Base-by-base conservation (phyloP, 2,797 vertebrate species). In the Xenops minutus region DNA sequence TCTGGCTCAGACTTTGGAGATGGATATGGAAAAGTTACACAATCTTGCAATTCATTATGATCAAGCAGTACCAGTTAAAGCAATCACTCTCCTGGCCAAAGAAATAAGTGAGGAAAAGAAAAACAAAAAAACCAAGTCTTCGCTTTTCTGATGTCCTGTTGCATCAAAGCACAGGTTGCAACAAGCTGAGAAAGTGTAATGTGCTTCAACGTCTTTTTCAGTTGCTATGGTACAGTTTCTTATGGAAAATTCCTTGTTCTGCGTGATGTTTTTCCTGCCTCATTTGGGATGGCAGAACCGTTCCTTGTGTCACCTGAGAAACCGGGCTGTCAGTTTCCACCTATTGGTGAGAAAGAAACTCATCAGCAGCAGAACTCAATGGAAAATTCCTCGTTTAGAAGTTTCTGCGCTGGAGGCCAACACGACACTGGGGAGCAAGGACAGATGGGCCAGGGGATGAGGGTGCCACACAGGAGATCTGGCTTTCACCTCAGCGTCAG, bases 331-430 rank as follows among this genome's bases (percentile, higher is more conserved):
- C 95, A 97, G 93, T 97, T 97, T 97, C 95, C 96, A 97, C 96
- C 96, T 97, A 97, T 97, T 97, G 96, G 96, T 97, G 96, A 97
- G 96, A 97, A 93, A 97, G 96, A 97, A 97, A 97, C 96, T 94
- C 95, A 97, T 97, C 95, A 97, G 83, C 96, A 97, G 91, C 95
- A 96, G 95, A 97, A 96, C 85, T 95, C 76, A 96, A 75, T 51
- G 93, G 95, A 94, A 96, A 96, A 92, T 80, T 95, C 89, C 91
- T 94, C 10, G 12, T 81, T 62, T 75, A 83, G 93, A 96, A 85
- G 85, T 92, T 95, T 96, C 95, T 96, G 96, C 78, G 78, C 93
- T 95, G 95, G 89, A 88, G 72, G 85, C 72, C 85, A 93, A 94
- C 62, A 87, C 49, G 63, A 96, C 82, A 94, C 75, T 4, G 6